Evolutionary conservation across 2,888 invertebrate genomes (phyloP).

Genomic region (Melanargia galathea): DNA sequence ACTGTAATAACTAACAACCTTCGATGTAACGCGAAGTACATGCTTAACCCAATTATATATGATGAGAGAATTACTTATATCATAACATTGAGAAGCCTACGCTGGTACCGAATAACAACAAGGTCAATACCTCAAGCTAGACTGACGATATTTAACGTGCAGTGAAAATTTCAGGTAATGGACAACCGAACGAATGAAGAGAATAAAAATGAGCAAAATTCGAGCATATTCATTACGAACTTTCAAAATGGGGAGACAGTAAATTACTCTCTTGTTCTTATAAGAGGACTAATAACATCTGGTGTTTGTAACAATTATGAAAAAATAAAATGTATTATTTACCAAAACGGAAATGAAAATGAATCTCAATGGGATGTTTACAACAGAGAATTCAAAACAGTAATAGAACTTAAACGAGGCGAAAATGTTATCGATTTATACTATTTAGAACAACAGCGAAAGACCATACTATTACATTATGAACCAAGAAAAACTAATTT

Average conservation of each 20-base stretch:
- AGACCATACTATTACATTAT: slow-evolving; percentile 79
- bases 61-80: slow-evolving; percentile 34
- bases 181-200: slow-evolving; percentile 73
- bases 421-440: slow-evolving; percentile 84
- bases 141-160: slow-evolving; percentile 35
- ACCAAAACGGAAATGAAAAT: slow-evolving; percentile 63
- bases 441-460: slow-evolving; percentile 73
- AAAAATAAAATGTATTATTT: slow-evolving; percentile 69
- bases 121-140: slow-evolving; percentile 31
- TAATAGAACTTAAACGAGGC: slow-evolving; percentile 84
- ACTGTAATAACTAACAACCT: slow-evolving; percentile 10
- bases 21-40: slow-evolving; percentile 26
- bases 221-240: slow-evolving; percentile 80
- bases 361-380: slow-evolving; percentile 83
- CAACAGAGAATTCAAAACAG: slow-evolving; percentile 86
- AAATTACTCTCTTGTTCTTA: slow-evolving; percentile 82
- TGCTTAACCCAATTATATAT: slow-evolving; percentile 46
- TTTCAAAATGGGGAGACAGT: slow-evolving; percentile 84
- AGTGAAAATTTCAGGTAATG: slow-evolving; percentile 74
- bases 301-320: slow-evolving; percentile 69
- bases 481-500: slow-evolving; percentile 82
- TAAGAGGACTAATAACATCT: slow-evolving; percentile 82
- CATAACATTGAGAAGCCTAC: slow-evolving; percentile 38
- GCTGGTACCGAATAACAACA: slow-evolving; percentile 34
- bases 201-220: slow-evolving; percentile 70